A percentile compares a stretch with the other conserved stretches of the same genome.
phyloP scores from a whole-genome alignment of 2,888 invertebrate species.

The Lydus trimaculatus region DNA sequence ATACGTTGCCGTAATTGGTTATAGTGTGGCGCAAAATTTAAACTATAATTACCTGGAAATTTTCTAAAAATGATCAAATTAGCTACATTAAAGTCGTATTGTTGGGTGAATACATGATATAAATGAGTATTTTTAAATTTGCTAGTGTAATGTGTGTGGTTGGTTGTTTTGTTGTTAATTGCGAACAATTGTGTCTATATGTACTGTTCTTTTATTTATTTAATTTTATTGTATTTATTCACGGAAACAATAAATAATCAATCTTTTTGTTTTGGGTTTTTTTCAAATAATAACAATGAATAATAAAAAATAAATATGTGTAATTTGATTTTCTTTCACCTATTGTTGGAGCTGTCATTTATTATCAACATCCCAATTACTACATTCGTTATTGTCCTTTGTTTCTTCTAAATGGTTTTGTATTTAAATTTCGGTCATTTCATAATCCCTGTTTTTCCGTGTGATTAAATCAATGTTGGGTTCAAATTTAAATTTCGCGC shows the following conservation, averaged over 20 bases:
- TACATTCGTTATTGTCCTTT: too few species aligned
- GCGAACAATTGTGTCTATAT: neutral
- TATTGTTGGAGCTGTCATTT: too few species aligned
- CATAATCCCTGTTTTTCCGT: too few species aligned
- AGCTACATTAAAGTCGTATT: too few species aligned
- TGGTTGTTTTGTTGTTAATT: neutral
- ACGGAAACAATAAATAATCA: neutral
- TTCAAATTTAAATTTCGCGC: too few species aligned
- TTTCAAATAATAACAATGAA: too few species aligned
- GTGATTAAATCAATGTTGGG: too few species aligned
- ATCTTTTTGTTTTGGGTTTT: neutral
- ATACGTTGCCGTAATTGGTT: neutral
- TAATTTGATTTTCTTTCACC: neutral
- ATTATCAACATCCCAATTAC: too few species aligned
- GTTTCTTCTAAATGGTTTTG: too few species aligned
- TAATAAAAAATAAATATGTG: neutral
- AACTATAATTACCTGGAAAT: neutral
- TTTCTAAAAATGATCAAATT: neutral
- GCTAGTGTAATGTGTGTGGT: neutral
- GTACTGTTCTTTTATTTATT: neutral
- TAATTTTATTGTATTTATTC: neutral
- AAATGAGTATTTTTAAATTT: neutral
- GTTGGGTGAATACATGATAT: neutral
- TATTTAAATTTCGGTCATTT: too few species aligned
- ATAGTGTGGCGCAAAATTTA: neutral